phyloP scores from a whole-genome alignment of 2,888 invertebrate species.

The Lithophane leautieri region DNA sequence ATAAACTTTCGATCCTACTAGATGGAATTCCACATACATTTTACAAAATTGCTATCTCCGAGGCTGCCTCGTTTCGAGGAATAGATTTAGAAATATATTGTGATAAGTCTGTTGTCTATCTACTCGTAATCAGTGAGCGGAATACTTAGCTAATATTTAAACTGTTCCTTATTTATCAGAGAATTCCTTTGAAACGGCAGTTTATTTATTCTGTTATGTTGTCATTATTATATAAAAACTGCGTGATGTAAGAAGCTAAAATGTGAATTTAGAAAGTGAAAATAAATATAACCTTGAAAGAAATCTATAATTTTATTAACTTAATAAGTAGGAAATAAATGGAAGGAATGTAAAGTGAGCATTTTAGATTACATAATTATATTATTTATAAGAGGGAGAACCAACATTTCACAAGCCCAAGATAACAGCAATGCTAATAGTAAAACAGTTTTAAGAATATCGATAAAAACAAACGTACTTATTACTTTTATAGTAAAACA shows the following conservation, averaged over 20 bases:
- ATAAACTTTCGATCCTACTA: not conserved
- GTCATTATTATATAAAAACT: not conserved
- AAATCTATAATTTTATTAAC: constrained; percentile 43
- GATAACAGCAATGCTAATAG: constrained; percentile 11
- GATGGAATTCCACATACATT: not conserved
- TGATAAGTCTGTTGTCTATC: constrained; percentile 34
- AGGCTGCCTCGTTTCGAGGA: constrained; percentile 27
- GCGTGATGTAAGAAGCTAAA: constrained; percentile 22
- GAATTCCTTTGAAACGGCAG: constrained; percentile 49
- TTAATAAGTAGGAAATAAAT: constrained; percentile 40
- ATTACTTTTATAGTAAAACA: constrained; percentile 35
- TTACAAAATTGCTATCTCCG: not conserved
- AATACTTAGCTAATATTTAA: constrained; percentile 51
- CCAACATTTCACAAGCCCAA: constrained; percentile 23
- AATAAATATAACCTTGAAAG: constrained; percentile 41
- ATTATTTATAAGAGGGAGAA: constrained; percentile 3
- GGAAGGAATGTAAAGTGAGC: constrained; percentile 68
- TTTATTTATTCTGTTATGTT: constrained; percentile 20
- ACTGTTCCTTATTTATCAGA: constrained; percentile 56
- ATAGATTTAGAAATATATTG: constrained; percentile 20
- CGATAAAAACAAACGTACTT: constrained; percentile 14
- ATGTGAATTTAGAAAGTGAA: constrained; percentile 6
- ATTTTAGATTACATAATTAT: constrained; percentile 54
- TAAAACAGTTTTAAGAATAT: constrained; percentile 21
- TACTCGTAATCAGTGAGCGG: constrained; percentile 54